Conservation (phyloP, 2,888 invertebrate species). For the Pseudococcus jackbeardsleyi region DNA sequence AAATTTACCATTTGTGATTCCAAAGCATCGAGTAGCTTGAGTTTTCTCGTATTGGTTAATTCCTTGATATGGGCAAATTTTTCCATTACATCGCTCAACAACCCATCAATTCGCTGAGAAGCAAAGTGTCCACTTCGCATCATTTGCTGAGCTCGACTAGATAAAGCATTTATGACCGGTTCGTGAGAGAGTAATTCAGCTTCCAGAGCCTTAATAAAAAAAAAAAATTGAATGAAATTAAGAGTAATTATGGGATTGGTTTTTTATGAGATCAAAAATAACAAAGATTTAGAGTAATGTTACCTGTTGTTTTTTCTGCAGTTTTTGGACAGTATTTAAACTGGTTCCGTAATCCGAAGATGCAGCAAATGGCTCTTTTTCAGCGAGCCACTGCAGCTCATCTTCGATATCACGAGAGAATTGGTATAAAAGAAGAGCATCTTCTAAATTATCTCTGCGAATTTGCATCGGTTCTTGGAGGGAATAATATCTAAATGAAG, state of each 20-base stretch:
- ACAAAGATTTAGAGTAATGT: not conserved
- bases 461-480: conserved; percentile 92
- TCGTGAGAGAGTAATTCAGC: conserved; percentile 90
- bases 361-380: conserved; percentile 80
- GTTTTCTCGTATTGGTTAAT: conserved; percentile 79
- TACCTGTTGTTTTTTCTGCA: conserved; percentile 92
- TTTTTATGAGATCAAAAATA: not conserved
- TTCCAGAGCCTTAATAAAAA: conserved; percentile 77
- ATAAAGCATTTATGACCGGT: conserved; percentile 82
- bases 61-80: conserved; percentile 81
- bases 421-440: conserved; percentile 88
- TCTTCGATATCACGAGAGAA: conserved; percentile 94
- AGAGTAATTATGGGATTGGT: not conserved
- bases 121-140: conserved; percentile 89
- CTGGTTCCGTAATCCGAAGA: conserved; percentile 79
- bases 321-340: conserved; percentile 84
- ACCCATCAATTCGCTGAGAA: conserved; percentile 78
- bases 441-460: conserved; percentile 91
- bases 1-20: conserved; percentile 82
- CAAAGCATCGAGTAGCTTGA: conserved; percentile 83
- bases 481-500: conserved; percentile 76
- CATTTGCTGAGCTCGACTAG: conserved; percentile 83
- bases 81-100: conserved; percentile 78
- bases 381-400: conserved; percentile 90
- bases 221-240: not conserved